Evolutionary conservation across 2,888 invertebrate genomes (phyloP).

Genomic region (Cantharis rufa): DNA sequence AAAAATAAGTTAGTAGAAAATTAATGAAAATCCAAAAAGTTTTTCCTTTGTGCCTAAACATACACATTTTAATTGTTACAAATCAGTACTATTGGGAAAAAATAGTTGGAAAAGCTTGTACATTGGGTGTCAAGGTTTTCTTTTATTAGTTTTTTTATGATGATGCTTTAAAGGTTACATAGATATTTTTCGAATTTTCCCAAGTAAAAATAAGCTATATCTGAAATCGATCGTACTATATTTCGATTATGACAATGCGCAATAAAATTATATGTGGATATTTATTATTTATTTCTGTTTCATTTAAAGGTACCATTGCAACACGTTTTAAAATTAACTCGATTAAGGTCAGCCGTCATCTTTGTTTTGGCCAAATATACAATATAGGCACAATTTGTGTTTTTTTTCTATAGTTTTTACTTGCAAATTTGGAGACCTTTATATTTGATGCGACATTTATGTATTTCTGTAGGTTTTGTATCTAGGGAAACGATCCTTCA

Average conservation of each 20-base stretch:
- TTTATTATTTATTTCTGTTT: background rate
- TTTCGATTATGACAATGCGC: background rate
- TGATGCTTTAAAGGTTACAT: background rate
- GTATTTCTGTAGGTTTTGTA: background rate
- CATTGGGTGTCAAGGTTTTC: background rate
- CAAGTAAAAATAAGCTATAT: background rate
- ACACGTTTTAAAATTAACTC: background rate
- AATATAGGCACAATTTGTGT: background rate
- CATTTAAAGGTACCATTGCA: background rate
- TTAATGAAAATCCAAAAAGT: background rate
- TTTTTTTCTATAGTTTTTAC: background rate
- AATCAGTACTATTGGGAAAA: background rate
- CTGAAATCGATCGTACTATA: background rate
- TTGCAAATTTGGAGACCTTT: background rate
- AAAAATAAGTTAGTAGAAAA: background rate
- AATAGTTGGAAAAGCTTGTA: background rate
- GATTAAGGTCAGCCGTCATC: background rate
- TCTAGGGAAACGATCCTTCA: background rate
- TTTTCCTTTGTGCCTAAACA: background rate
- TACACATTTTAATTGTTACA: background rate
- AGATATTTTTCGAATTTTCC: background rate
- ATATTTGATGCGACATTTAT: background rate
- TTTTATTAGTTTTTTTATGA: background rate
- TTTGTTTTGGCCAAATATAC: background rate
- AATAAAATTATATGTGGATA: background rate